Evolutionary conservation across 2,888 invertebrate genomes (phyloP), one percentile per base, ranked within the genome.

Genomic region (Cotesia congregata): DNA sequence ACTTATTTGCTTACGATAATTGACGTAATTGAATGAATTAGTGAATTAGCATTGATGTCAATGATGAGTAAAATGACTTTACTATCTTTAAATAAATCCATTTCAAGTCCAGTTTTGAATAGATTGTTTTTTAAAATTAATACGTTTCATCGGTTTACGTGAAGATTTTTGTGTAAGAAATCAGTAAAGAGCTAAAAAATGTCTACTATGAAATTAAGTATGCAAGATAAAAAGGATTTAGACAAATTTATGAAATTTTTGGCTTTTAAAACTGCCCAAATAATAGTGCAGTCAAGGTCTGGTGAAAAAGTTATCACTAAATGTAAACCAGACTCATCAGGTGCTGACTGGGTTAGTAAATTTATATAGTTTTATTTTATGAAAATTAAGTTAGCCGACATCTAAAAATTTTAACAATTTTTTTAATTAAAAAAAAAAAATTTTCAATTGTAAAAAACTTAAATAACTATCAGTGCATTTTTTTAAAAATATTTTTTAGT

Each of bases 241-340:
- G 96, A 96, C 86, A 97, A 96, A 90, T 97, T 96, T 89, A 95
- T 95, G 0, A 97, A 96, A 90, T 95, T 96, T 89, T 91, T 98
- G 82, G 94, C 95, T 12, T 90, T 96, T 77, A 98, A 98, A 91
- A 93, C 96, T 74, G 94, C 95, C 50, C 97, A 98, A 90, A 94
- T 97, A 71, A 96, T 98, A 74, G 96, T 98, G 20, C 97, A 98
- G 90, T 96, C 97, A 75, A 92, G 98, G 83, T 93, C 96, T 78
- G 97, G 97, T 30, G 95, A 95, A 85, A 97, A 95, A 90, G 93
- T 96, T 72, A 93, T 93, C 86, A 95, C 95, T 0, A 93, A 93
- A 84, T 96, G 95, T 82, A 96, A 95, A 89, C 93, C 95, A 5
- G 91, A 93, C 82, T 93, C 95, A 5, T 92, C 94, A 59, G 95